phyloP scores from a whole-genome alignment of 1,140 invertebrate species.

The Aricia agestis region DNA sequence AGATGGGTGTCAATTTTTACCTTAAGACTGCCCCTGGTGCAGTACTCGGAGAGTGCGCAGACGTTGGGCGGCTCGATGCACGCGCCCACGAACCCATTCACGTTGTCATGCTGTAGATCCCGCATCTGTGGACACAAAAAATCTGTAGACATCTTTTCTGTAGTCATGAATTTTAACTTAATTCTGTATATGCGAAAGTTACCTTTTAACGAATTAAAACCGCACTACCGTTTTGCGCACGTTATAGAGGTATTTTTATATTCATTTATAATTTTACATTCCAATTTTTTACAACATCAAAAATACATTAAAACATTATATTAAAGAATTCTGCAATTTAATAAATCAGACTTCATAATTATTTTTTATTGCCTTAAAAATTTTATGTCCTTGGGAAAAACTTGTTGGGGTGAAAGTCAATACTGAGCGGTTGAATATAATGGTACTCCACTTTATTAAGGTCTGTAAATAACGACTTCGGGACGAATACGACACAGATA shows the following conservation, averaged over 20 bases:
- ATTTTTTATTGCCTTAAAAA: neutral
- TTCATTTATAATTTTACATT: neutral
- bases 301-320: neutral
- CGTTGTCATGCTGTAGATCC: slow-evolving; percentile 92
- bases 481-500: neutral
- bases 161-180: too few species aligned
- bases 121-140: slow-evolving; percentile 80
- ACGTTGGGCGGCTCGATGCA: slow-evolving; percentile 93
- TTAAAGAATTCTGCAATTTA: neutral
- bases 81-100: slow-evolving; percentile 96
- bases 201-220: too few species aligned
- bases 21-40: slow-evolving; percentile 91
- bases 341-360: neutral
- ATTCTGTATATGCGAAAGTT: too few species aligned
- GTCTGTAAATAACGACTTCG: slow-evolving; percentile 15
- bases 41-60: slow-evolving; percentile 94
- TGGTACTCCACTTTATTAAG: slow-evolving; percentile 9
- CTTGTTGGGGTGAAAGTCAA: neutral
- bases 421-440: neutral
- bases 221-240: too few species aligned
- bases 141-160: neutral
- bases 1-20: slow-evolving; percentile 61
- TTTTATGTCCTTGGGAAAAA: neutral
- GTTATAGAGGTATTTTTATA: too few species aligned
- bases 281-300: neutral